phyloP scores from a whole-genome alignment of 1,140 invertebrate genomes.

The Calliopsis andreniformis region DNA sequence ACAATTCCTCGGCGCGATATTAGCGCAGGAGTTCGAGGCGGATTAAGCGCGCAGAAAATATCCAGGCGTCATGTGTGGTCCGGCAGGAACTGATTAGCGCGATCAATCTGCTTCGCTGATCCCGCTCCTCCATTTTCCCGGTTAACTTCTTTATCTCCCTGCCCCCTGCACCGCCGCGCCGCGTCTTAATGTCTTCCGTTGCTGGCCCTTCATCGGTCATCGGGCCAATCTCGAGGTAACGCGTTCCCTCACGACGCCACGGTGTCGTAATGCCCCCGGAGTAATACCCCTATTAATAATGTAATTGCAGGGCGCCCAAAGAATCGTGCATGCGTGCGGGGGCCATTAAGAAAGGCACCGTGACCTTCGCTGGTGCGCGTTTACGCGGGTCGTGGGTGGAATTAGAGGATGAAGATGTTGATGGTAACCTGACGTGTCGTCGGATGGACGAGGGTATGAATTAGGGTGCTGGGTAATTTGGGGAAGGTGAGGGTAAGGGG shows the following conservation, averaged over 20 bases:
- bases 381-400: conserved; percentile 69
- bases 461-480: not conserved
- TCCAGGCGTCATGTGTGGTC: conserved; percentile 67
- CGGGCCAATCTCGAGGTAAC: conserved; percentile 51
- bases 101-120: conserved; percentile 68
- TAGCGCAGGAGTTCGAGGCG: conserved; percentile 43
- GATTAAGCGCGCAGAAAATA: conserved; percentile 54
- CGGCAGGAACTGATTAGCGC: conserved; percentile 69
- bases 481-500: not conserved
- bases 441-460: not conserved
- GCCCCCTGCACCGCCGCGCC: not conserved
- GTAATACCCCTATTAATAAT: conserved; percentile 77
- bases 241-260: conserved; percentile 57
- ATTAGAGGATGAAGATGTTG: conserved; percentile 12
- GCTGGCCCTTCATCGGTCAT: conserved; percentile 3
- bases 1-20: conserved; percentile 42
- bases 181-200: conserved; percentile 47
- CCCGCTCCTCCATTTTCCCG: conserved; percentile 32
- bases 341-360: conserved; percentile 63
- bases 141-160: conserved; percentile 8
- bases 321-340: conserved; percentile 67
- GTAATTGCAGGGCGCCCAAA: conserved; percentile 69
- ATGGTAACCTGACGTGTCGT: not conserved
- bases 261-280: conserved; percentile 70
- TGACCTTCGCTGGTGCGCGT: conserved; percentile 51